A percentile compares a stretch with the other conserved stretches of the same genome.
These are phyloP conservation scores for Ceyx erithaca DNA, from an alignment of 2,797 vertebrate genomes.

Conservation along the genomic window DNA sequence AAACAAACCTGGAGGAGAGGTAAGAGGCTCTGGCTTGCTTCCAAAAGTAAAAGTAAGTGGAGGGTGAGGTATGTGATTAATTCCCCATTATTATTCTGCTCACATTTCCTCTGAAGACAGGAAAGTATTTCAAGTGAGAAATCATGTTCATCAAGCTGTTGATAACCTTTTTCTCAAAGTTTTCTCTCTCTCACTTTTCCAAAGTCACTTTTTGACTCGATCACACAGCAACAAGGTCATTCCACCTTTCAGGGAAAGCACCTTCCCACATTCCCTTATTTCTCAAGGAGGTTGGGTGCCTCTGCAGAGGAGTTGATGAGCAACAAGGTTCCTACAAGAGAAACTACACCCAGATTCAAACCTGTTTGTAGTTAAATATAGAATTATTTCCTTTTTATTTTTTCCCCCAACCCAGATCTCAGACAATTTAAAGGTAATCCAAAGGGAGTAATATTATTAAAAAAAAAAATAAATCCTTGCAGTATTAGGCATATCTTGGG, in stretches of 20 bases:
- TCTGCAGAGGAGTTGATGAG: not conserved
- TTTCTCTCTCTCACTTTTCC: not conserved
- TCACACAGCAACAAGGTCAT: not conserved
- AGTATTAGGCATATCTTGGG: not conserved
- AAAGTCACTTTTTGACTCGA: not conserved
- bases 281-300: not conserved
- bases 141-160: not conserved
- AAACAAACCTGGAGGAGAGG: not conserved
- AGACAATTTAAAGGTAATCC: not conserved
- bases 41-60: not conserved
- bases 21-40: slow-evolving; percentile 3
- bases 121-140: not conserved
- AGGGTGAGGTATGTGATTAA: not conserved
- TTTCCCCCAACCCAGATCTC: slow-evolving; percentile 1
- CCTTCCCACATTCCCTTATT: slow-evolving; percentile 1
- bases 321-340: not conserved
- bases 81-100: not conserved
- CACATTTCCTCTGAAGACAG: not conserved
- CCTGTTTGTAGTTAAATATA: slow-evolving; percentile 22
- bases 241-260: not conserved
- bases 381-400: not conserved
- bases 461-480: slow-evolving; percentile 16
- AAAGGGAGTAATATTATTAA: not conserved
- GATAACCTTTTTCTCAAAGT: not conserved
- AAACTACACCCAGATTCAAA: slow-evolving; percentile 13